These are phyloP conservation scores for Parauchenoglanis punctatus DNA, from an alignment of 2,797 vertebrate genomes.

Conservation along the genomic window DNA sequence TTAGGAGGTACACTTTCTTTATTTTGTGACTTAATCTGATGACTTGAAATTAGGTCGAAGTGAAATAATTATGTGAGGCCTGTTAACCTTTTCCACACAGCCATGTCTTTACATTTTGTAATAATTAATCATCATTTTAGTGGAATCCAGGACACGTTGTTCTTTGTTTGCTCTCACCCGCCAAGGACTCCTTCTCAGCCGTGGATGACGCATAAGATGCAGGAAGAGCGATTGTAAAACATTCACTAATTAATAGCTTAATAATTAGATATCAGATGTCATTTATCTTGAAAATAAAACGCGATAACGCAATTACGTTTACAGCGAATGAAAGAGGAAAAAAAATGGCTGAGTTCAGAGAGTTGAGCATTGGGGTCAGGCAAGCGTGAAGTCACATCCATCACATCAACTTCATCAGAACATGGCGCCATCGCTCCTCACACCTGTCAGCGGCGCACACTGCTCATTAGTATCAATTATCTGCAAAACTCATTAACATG, in stretches of 20 bases:
- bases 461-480: constrained; percentile 57
- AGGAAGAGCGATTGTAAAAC: constrained; percentile 27
- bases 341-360: constrained; percentile 23
- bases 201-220: constrained; percentile 15
- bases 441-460: constrained; percentile 40
- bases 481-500: constrained; percentile 38
- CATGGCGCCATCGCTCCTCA: constrained; percentile 21
- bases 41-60: neutral
- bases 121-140: neutral
- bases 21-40: neutral
- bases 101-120: neutral
- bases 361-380: constrained; percentile 24
- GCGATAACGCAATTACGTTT: constrained; percentile 29
- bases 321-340: neutral
- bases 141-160: constrained; percentile 1
- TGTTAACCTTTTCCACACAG: neutral
- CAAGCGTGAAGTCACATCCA: constrained; percentile 44
- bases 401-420: constrained; percentile 45
- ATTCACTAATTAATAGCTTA: constrained; percentile 44
- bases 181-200: neutral
- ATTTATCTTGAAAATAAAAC: constrained; percentile 48
- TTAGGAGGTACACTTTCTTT: neutral
- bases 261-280: constrained; percentile 49
- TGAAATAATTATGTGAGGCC: neutral
- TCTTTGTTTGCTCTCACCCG: neutral